Evolutionary conservation across 2,888 invertebrate genomes (phyloP).

Genomic region (Tortrix viridana): DNA sequence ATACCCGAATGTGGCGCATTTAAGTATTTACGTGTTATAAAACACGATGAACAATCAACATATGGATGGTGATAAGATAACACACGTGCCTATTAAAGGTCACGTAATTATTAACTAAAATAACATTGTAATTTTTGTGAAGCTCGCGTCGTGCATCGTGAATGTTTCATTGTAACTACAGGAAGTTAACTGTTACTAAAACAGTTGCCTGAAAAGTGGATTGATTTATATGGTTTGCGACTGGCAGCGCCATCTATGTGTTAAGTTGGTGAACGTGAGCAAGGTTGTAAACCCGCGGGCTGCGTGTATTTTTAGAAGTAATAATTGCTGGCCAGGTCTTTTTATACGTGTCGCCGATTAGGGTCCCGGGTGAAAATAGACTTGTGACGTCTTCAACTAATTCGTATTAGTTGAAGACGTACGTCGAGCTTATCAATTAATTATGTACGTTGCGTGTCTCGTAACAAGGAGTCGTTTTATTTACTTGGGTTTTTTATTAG

Average conservation of each 20-base stretch:
- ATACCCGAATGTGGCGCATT: slow-evolving; percentile 16
- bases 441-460: not conserved
- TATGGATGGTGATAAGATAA: slow-evolving; percentile 58
- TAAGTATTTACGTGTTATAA: slow-evolving; percentile 44
- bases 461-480: too few species aligned
- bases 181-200: slow-evolving; percentile 35
- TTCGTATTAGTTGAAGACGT: not conserved
- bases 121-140: not conserved
- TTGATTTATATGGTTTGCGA: slow-evolving; percentile 47
- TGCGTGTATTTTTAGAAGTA: slow-evolving; percentile 47
- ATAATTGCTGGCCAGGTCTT: slow-evolving; percentile 42
- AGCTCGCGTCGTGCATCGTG: slow-evolving; percentile 28
- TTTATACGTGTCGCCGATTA: slow-evolving; percentile 23
- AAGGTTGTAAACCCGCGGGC: slow-evolving; percentile 48
- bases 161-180: slow-evolving; percentile 15
- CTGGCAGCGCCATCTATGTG: slow-evolving; percentile 67
- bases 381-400: not conserved
- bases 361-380: slow-evolving; percentile 34
- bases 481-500: too few species aligned
- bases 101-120: not conserved
- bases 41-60: slow-evolving; percentile 48
- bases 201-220: slow-evolving; percentile 45
- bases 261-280: slow-evolving; percentile 65
- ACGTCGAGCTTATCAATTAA: not conserved
- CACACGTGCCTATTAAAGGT: slow-evolving; percentile 7